phyloP scores from a whole-genome alignment of 2,797 vertebrate genomes.

The Margarornis squamiger region DNA sequence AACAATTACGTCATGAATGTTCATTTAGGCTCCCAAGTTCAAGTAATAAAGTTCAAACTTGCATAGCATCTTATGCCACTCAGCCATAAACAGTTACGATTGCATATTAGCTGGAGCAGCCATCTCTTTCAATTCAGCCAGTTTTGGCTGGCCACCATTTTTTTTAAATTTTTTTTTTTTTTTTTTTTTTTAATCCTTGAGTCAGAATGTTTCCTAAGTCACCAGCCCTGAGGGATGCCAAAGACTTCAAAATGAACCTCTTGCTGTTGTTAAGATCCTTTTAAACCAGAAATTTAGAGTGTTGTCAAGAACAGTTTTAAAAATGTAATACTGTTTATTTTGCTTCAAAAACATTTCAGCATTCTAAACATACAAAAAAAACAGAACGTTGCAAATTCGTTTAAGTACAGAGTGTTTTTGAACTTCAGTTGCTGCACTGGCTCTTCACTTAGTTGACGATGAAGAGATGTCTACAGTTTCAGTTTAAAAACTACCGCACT shows the following conservation, averaged over 20 bases:
- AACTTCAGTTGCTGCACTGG: conserved; percentile 78
- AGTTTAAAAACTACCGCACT: conserved; percentile 81
- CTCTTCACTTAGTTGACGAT: conserved; percentile 73
- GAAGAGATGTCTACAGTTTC: conserved; percentile 79
- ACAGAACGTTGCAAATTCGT: conserved; percentile 79
- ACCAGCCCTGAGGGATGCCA: conserved; percentile 59
- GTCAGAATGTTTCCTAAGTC: conserved; percentile 66
- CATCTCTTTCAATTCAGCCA: conserved; percentile 61
- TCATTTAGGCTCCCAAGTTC: conserved; percentile 63
- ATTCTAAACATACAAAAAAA: conserved; percentile 89
- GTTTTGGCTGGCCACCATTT: conserved; percentile 46
- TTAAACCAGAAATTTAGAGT: conserved; percentile 74
- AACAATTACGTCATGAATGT: conserved; percentile 70
- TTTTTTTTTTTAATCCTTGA: conserved; percentile 30
- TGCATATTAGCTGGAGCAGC: conserved; percentile 53
- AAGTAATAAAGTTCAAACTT: conserved; percentile 64
- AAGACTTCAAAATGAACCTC: conserved; percentile 51
- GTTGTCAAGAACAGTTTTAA: conserved; percentile 81
- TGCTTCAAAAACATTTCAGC: conserved; percentile 88
- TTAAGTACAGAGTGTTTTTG: conserved; percentile 83
- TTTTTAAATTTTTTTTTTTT: background rate
- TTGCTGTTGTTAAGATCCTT: conserved; percentile 50
- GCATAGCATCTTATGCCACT: conserved; percentile 65
- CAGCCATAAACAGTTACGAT: conserved; percentile 63
- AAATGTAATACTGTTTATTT: conserved; percentile 91